These are phyloP conservation scores for Drosophila ercepeae DNA, from an alignment of 1,140 invertebrate genomes.

Conservation along the genomic window DNA sequence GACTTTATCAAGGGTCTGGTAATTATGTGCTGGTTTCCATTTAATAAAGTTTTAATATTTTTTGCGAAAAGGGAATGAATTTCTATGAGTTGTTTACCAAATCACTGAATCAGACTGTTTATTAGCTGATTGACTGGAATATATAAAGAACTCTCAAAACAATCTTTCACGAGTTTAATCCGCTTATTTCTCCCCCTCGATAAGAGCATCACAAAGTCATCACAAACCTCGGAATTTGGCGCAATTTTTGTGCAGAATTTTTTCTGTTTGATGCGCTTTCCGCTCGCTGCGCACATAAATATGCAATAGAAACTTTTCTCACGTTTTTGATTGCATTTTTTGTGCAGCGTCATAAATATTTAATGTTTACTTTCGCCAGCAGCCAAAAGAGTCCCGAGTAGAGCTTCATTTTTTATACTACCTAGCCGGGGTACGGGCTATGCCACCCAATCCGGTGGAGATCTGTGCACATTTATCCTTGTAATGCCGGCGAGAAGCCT, in stretches of 20 bases:
- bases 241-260: constrained; percentile 17
- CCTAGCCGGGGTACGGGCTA: no score
- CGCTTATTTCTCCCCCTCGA: neutral
- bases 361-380: constrained; percentile 62
- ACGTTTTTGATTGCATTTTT: constrained; percentile 80
- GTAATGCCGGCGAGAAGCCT: constrained; percentile 14
- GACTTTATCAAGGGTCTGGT: constrained; percentile 16
- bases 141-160: no score
- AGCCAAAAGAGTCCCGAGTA: constrained; percentile 10
- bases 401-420: constrained; percentile 36
- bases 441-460: neutral
- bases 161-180: no score
- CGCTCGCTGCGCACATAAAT: constrained; percentile 67
- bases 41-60: neutral
- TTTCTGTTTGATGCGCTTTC: constrained; percentile 21
- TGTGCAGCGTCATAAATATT: constrained; percentile 77
- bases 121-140: no score
- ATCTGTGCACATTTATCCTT: constrained; percentile 37
- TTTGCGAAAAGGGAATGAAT: neutral
- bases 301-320: constrained; percentile 82
- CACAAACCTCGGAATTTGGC: neutral
- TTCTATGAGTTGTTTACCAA: neutral
- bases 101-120: neutral
- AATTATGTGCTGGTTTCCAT: constrained; percentile 10
- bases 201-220: constrained; percentile 46